Evolutionary conservation across 2,797 vertebrate species (phyloP), one percentile per base, ranked within the genome.

Genomic region (Ibycter americanus): DNA sequence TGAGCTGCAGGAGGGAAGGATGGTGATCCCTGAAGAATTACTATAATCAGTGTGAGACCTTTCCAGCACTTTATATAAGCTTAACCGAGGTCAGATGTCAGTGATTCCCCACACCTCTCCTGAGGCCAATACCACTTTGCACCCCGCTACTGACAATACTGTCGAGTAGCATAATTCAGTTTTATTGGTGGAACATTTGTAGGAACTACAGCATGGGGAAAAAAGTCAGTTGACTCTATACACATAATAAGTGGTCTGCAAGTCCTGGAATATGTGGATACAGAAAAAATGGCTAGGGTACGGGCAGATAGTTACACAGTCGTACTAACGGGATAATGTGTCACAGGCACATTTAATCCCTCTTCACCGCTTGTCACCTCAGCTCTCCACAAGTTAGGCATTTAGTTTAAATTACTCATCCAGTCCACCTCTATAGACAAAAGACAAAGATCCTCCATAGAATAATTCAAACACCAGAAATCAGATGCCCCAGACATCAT

Each of bases 71-170:
- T 87, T 73, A 63, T 87, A 82, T 34, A 76, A 77, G 31, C 83
- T 93, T 87, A 96, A 90, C 90, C 34, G 70, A 94, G 94, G 95
- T 92, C 91, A 95, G 80, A 59, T 93, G 85, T 89, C 66, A 93
- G 73, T 38, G 88, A 94, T 70, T 93, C 80, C 46, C 83, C 83
- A 84, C 42, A 86, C 42, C 36, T 79, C 80, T 88, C 88, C 80
- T 12, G 83, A 93, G 73, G 77, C 77, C 19, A 16, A 62, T 82
- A 93, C 20, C 56, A 87, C 77, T 93, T 91, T 91, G 79, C 25
- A 22, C 80, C 83, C 85, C 1, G 10, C 54, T 90, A 82, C 83
- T 47, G 54, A 72, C 34, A 72, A 68, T 81, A 62, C 70, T 8
- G 3, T 72, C 83, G 66, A 79, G 74, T 38, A 88, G 65, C 56